phyloP scores from a whole-genome alignment of 2,797 vertebrate species.

The Psittacula echo region DNA sequence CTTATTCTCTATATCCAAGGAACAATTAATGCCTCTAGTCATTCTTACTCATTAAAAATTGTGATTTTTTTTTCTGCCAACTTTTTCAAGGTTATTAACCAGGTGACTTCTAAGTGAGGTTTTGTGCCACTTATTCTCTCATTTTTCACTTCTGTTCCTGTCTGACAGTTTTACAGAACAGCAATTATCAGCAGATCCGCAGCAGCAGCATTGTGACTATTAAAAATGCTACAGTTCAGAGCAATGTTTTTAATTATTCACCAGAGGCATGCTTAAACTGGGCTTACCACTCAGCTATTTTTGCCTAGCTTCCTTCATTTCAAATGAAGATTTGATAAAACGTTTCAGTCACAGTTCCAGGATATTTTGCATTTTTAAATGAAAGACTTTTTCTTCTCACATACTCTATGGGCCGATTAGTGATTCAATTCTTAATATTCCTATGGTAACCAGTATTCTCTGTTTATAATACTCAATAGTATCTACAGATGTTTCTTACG shows the following conservation, averaged over 20 bases:
- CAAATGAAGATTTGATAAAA: not conserved
- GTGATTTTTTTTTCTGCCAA: not conserved
- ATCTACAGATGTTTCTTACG: conserved; percentile 52
- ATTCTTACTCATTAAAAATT: not conserved
- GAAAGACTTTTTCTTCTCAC: not conserved
- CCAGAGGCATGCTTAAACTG: not conserved
- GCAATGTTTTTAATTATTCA: conserved; percentile 21
- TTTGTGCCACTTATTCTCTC: not conserved
- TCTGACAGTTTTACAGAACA: conserved; percentile 31
- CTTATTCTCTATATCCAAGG: not conserved
- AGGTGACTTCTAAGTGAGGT: not conserved
- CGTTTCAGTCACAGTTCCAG: not conserved
- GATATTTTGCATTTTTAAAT: conserved; percentile 4
- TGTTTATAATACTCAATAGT: conserved; percentile 34
- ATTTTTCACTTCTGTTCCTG: not conserved
- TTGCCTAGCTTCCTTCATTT: conserved; percentile 3
- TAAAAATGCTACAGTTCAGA: conserved; percentile 13
- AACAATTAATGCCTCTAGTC: not conserved
- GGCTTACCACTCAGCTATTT: not conserved
- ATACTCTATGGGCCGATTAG: not conserved
- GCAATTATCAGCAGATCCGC: conserved; percentile 28
- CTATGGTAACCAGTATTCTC: conserved; percentile 35
- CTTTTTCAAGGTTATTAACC: conserved; percentile 27
- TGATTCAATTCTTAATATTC: not conserved
- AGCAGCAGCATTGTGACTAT: not conserved